Conservation (phyloP, 2,113 vertebrate species). For the Coregonus clupeaformis region DNA sequence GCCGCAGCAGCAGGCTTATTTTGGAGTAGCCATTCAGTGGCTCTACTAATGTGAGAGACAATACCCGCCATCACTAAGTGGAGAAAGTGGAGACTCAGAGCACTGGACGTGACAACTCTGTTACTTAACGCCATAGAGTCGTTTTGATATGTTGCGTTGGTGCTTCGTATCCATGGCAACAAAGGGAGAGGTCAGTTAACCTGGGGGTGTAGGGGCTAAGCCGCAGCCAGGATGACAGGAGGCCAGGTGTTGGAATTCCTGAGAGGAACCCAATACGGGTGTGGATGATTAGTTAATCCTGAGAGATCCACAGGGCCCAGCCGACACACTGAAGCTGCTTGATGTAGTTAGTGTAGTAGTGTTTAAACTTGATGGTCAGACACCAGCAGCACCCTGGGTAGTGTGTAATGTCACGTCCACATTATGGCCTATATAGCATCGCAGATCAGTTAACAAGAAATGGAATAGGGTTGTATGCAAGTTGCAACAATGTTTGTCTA, state of each 20-base stretch:
- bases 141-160: conserved; percentile 5
- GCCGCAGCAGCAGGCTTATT: conserved; percentile 63
- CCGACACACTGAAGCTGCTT: not conserved
- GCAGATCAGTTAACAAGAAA: too few species aligned
- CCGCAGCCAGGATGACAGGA: conserved; percentile 5
- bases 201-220: not conserved
- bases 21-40: conserved; percentile 67
- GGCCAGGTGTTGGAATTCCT: conserved; percentile 4
- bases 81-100: conserved; percentile 31
- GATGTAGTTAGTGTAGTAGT: not conserved
- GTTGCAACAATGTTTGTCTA: too few species aligned
- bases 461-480: too few species aligned
- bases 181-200: conserved; percentile 11
- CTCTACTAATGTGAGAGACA: conserved; percentile 63
- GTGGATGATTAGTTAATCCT: conserved; percentile 8
- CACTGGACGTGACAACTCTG: conserved; percentile 58
- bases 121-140: conserved; percentile 45
- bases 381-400: too few species aligned
- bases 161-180: conserved; percentile 16
- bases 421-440: not conserved
- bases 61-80: conserved; percentile 39
- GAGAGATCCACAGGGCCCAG: not conserved
- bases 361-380: not conserved
- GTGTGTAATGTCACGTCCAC: not conserved
- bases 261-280: conserved; percentile 4